Conservation (phyloP, 2,113 vertebrate species). For the Cyprinodon tularosa region DNA sequence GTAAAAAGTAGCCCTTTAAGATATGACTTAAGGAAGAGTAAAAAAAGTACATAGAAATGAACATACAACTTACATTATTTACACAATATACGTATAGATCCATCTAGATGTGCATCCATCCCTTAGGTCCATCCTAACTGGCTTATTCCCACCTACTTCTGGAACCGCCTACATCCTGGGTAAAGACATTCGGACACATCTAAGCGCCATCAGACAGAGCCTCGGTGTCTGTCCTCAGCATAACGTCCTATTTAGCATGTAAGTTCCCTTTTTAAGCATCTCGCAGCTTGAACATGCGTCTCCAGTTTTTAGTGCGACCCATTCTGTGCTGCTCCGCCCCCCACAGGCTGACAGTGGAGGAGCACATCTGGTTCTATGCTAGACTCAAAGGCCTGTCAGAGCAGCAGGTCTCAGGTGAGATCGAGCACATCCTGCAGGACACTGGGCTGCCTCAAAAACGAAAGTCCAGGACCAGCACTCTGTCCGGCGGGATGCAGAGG, state of each 20-base stretch:
- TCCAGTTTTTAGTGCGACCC: neutral
- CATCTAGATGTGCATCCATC: neutral
- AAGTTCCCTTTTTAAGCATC: conserved; percentile 53
- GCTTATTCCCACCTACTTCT: conserved; percentile 93
- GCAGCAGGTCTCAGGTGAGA: conserved; percentile 88
- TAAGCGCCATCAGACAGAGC: conserved; percentile 90
- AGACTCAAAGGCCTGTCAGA: conserved; percentile 91
- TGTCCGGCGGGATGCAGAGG: conserved; percentile 94
- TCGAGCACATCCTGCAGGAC: conserved; percentile 91
- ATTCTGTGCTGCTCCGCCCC: neutral
- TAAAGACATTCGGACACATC: conserved; percentile 90
- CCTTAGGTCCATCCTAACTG: conserved; percentile 94
- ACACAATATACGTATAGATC: too few species aligned
- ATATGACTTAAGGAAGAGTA: neutral
- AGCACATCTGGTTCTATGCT: conserved; percentile 98
- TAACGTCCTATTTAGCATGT: conserved; percentile 97
- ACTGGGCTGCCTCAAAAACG: conserved; percentile 94
- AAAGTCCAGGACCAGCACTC: conserved; percentile 80
- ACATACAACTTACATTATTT: neutral
- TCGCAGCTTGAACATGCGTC: neutral
- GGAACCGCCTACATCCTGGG: conserved; percentile 97
- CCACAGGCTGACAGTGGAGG: conserved; percentile 93
- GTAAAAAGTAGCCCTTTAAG: too few species aligned
- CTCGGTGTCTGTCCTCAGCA: conserved; percentile 97
- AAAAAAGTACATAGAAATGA: neutral